A percentile compares a stretch with the other conserved stretches of the same genome.
These are phyloP conservation scores for Henricia sp. DNA, from an alignment of 53 echinoderm and acorn worm genomes.

Conservation along the genomic window DNA sequence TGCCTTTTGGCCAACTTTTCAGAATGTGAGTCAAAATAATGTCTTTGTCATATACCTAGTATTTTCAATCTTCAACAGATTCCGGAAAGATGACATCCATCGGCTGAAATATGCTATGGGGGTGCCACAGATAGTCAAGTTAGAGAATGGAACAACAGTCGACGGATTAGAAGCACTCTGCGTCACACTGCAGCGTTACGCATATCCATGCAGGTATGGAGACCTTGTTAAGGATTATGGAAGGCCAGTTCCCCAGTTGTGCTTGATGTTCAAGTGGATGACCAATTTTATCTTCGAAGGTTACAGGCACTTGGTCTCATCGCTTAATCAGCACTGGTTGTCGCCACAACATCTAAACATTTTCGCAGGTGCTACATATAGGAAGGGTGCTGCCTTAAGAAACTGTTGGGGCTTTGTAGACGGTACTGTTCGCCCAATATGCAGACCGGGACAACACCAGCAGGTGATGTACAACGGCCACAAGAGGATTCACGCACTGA, in stretches of 20 bases:
- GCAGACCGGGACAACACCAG: slow-evolving; percentile 62
- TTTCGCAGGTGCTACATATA: slow-evolving; percentile 39
- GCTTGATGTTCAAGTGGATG: slow-evolving; percentile 50
- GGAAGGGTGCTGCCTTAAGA: slow-evolving; percentile 63
- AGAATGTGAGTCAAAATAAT: no score
- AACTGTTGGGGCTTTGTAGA: no score
- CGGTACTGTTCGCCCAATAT: slow-evolving; percentile 67
- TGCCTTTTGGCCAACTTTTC: no score
- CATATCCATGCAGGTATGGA: slow-evolving; percentile 56
- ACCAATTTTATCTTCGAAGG: slow-evolving; percentile 34
- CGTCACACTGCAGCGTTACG: slow-evolving; percentile 45
- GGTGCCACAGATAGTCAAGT: slow-evolving; percentile 36
- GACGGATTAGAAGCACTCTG: slow-evolving; percentile 56
- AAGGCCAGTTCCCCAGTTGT: slow-evolving; percentile 44
- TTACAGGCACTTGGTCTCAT: slow-evolving; percentile 11
- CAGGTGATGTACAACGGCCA: slow-evolving; percentile 65
- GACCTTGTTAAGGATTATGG: slow-evolving; percentile 63
- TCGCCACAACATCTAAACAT: slow-evolving; percentile 27
- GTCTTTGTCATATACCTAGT: no score
- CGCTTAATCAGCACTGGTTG: slow-evolving; percentile 60
- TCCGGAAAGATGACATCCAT: slow-evolving; percentile 57
- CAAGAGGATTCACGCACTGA: slow-evolving; percentile 54
- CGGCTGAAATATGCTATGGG: slow-evolving; percentile 61
- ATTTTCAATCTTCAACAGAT: slow-evolving; percentile 35
- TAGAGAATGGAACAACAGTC: slow-evolving; percentile 22